phyloP scores from a whole-genome alignment of 2,113 vertebrate species.

The Sceloporus tristichus region DNA sequence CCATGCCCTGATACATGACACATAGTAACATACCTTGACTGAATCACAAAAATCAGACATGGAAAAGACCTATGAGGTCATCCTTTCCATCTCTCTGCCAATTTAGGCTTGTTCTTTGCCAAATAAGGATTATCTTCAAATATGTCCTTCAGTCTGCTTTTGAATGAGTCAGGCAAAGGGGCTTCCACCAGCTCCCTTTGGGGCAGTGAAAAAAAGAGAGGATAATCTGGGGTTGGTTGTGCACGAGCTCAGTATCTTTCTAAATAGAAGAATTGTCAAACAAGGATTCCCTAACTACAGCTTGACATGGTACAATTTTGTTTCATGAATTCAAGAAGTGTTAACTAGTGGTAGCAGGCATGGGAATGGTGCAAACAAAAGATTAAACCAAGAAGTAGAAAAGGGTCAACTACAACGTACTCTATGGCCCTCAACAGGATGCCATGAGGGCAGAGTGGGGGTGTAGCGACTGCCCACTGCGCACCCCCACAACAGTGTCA shows the following conservation, averaged over 20 bases:
- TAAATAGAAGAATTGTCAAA: background rate
- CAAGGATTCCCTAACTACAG: background rate
- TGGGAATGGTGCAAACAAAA: background rate
- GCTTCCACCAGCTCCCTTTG: constrained; percentile 68
- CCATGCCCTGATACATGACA: constrained; percentile 64
- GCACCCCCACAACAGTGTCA: no score
- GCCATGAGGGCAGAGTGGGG: no score
- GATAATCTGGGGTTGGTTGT: no score
- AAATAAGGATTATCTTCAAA: constrained; percentile 75
- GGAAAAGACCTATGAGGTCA: constrained; percentile 76
- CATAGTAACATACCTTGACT: constrained; percentile 70
- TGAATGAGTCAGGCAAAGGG: constrained; percentile 73
- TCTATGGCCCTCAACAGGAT: no score
- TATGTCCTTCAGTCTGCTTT: constrained; percentile 72
- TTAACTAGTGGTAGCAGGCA: background rate
- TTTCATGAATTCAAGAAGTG: background rate
- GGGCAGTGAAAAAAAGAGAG: constrained; percentile 34
- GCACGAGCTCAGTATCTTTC: background rate
- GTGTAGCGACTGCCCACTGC: no score
- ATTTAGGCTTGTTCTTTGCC: constrained; percentile 55
- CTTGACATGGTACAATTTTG: background rate
- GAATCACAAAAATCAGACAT: constrained; percentile 70
- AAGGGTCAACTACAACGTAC: background rate
- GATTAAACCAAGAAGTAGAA: background rate
- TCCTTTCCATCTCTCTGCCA: constrained; percentile 74